Percentiles rank a stretch among this genome's conserved stretches.
Conservation (phyloP, 2,888 invertebrate species). For the Andrena trimmerana region DNA sequence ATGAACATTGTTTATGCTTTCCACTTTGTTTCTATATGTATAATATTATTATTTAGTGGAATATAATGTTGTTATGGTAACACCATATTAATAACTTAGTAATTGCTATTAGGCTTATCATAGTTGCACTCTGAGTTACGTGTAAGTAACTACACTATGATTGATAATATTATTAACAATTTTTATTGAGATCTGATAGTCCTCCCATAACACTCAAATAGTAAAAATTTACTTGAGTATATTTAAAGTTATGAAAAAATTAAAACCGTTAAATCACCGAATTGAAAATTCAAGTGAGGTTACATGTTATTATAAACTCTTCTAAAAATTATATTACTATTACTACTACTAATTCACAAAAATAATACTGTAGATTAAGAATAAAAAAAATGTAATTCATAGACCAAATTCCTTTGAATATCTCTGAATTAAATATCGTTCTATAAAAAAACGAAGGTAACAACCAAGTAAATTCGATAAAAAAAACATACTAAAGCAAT, state of each 20-base stretch:
- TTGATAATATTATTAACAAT: no score
- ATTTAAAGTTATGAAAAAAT: no score
- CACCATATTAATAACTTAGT: no score
- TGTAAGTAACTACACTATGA: no score
- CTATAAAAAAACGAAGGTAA: not conserved
- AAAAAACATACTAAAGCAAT: not conserved
- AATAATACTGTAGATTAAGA: not conserved
- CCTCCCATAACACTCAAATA: no score
- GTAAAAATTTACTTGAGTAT: no score
- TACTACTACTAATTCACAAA: not conserved
- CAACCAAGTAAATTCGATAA: slow-evolving; percentile 10
- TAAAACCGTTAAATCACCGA: not conserved
- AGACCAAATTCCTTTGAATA: not conserved
- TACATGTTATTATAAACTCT: slow-evolving; percentile 15
- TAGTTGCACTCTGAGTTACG: no score
- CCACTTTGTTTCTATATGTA: not conserved
- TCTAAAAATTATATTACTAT: not conserved
- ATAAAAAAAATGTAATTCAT: not conserved
- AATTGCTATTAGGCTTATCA: no score
- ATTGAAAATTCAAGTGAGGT: not conserved
- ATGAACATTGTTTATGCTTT: not conserved
- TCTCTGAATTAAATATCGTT: not conserved
- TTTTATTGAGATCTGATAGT: no score
- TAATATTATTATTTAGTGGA: no score
- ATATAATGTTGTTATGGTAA: no score